Evolutionary conservation across 2,113 vertebrate species (phyloP).

Genomic region (Forbesichthys papilliferus): DNA sequence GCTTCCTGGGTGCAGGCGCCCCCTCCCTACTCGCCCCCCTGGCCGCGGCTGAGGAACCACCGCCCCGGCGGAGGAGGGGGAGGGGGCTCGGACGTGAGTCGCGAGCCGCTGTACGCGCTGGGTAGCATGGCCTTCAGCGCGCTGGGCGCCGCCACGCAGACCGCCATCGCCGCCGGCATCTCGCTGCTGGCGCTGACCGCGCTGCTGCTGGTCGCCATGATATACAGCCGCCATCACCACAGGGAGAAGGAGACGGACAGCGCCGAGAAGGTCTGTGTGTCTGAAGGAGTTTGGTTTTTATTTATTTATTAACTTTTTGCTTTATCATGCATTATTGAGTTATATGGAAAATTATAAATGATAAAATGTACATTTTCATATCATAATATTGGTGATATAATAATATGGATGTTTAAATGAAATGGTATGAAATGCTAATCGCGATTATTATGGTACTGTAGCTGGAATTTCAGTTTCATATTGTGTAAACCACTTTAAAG

Average conservation of each 20-base stretch:
- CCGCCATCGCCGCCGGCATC: conserved; percentile 84
- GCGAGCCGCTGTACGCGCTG: conserved; percentile 78
- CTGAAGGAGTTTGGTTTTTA: too few species aligned
- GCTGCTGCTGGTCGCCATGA: conserved; percentile 83
- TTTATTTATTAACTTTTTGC: too few species aligned
- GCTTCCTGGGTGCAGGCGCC: conserved; percentile 70
- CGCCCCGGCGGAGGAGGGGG: conserved; percentile 26
- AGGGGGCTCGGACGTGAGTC: conserved; percentile 72
- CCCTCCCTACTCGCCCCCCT: conserved; percentile 52
- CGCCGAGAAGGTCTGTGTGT: conserved; percentile 59
- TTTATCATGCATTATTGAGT: too few species aligned
- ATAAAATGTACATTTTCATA: too few species aligned
- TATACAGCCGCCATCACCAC: conserved; percentile 82
- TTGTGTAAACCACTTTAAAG: too few species aligned
- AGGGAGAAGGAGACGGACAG: conserved; percentile 73
- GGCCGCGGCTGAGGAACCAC: conserved; percentile 59
- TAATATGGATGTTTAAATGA: too few species aligned
- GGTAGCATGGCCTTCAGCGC: conserved; percentile 89
- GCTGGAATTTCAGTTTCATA: too few species aligned
- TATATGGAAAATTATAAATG: not conserved
- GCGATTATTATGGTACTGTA: too few species aligned
- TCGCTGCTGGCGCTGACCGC: conserved; percentile 84
- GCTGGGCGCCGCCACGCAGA: conserved; percentile 84
- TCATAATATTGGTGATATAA: too few species aligned
- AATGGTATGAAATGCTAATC: too few species aligned